A percentile compares a stretch with the other conserved stretches of the same genome.
phyloP scores from a whole-genome alignment of 2,888 invertebrate species.

The Entomobrya multifasciata region DNA sequence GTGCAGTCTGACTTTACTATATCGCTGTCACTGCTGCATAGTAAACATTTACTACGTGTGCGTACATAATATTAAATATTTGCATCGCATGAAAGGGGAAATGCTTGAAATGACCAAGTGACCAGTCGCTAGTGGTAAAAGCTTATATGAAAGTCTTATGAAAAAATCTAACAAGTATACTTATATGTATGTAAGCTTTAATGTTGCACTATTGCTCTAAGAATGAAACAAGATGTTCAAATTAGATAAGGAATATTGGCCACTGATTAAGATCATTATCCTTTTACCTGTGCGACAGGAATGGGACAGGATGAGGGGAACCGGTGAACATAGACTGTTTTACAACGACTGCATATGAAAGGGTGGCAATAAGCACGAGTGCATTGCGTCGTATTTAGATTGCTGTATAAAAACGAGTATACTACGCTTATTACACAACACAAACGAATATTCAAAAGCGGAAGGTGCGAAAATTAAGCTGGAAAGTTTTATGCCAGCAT shows the following conservation, averaged over 20 bases:
- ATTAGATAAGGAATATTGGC: slow-evolving; percentile 71
- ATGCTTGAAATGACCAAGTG: slow-evolving; percentile 21
- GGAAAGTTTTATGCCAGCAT: no score
- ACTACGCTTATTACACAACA: no score
- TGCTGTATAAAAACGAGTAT: no score
- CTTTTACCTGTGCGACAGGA: slow-evolving; percentile 15
- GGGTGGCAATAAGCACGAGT: no score
- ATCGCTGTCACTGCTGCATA: not conserved
- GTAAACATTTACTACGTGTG: not conserved
- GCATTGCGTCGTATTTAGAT: no score
- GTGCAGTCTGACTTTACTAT: no score
- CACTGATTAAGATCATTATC: slow-evolving; percentile 73
- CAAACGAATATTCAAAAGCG: no score
- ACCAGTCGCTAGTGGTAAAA: not conserved
- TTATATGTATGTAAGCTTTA: not conserved
- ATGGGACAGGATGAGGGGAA: slow-evolving; percentile 25
- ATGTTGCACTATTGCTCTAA: not conserved
- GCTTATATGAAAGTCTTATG: not conserved
- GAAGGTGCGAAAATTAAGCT: no score
- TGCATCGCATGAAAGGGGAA: not conserved
- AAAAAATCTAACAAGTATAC: not conserved
- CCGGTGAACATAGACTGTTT: not conserved
- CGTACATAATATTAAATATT: not conserved
- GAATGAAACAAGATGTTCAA: slow-evolving; percentile 62
- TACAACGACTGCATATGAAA: not conserved